phyloP scores from a whole-genome alignment of 2,888 invertebrate species.

The Xylota segnis region DNA sequence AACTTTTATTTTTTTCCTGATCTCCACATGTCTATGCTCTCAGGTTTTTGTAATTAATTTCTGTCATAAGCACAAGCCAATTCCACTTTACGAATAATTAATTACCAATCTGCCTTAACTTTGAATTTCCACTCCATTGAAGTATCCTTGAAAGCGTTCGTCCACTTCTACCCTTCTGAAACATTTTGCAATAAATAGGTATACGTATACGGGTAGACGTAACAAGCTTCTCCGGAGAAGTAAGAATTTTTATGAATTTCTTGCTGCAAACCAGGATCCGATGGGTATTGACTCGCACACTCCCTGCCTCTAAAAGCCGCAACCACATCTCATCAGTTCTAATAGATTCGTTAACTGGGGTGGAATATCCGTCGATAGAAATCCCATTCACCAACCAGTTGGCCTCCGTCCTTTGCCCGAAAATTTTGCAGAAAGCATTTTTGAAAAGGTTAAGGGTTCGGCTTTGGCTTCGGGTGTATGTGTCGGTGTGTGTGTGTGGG shows the following conservation, averaged over 20 bases:
- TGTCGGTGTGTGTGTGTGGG: background rate
- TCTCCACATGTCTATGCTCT: background rate
- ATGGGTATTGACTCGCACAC: background rate
- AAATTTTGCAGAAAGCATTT: slow-evolving; percentile 3
- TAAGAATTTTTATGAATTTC: slow-evolving; percentile 9
- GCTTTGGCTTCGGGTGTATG: background rate
- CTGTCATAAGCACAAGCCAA: slow-evolving; percentile 39
- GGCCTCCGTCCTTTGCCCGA: background rate
- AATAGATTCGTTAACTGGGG: slow-evolving; percentile 56
- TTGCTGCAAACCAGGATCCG: slow-evolving; percentile 1
- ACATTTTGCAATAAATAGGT: slow-evolving; percentile 28
- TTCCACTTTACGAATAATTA: slow-evolving; percentile 44
- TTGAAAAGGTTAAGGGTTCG: slow-evolving; percentile 33
- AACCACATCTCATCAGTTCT: slow-evolving; percentile 51
- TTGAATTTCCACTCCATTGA: slow-evolving; percentile 37
- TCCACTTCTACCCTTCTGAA: background rate
- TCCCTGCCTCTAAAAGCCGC: slow-evolving; percentile 8
- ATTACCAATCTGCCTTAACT: slow-evolving; percentile 38
- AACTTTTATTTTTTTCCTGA: background rate
- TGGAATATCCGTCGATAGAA: slow-evolving; percentile 43
- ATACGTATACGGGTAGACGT: background rate
- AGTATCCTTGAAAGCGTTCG: slow-evolving; percentile 41
- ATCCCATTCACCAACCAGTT: slow-evolving; percentile 1
- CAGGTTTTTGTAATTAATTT: slow-evolving; percentile 47
- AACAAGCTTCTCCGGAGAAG: background rate